Base-by-base conservation (phyloP, 2,888 invertebrate species). In the Beris chalybata region DNA sequence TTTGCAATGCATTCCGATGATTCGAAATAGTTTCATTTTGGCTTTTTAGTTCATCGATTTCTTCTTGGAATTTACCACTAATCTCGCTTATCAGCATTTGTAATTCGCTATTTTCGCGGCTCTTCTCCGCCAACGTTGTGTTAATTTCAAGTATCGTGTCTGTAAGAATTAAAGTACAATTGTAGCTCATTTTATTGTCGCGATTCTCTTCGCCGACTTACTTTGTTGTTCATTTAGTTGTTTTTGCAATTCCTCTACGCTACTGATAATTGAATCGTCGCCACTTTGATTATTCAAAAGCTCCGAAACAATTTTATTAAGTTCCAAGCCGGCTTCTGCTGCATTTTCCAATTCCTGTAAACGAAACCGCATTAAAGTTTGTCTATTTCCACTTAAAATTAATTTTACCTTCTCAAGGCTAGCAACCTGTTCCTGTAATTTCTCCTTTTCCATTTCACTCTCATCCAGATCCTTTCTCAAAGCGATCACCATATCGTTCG, bases 241-340 rank as follows among this genome's bases (percentile, higher is more conserved):
- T 55, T 83, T 82, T 74, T 89, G 88, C 69, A 89, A 78, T 73
- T 87, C 85, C 70, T 88, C 87, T 2, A 89, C 84, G 55, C 87
- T 88, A 71, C 85, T 84, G 67, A 86, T 84, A 53, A 89, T 78
- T 2, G 85, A 85, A 68, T 85, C 84, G 74, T 85, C 85, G 1
- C 88, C 85, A 69, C 87, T 85, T 70, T 91, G 90, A 66, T 89
- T 87, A 67, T 83, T 85, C 59, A 89, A 78, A 71, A 88, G 83
- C 73, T 89, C 88, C 0, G 87, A 82, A 38, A 89, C 78, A 83
- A 89, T 88, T 74, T 84, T 82, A 74, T 89, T 89, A 57, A 89
- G 77, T 78, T 93, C 93, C 71, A 93, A 81, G 52, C 89, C 89
- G 6, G 92, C 90, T 73, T 92, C 90, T 0, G 92, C 90, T 0